Conservation (phyloP, 2,113 vertebrate species). For the Psophia crepitans region DNA sequence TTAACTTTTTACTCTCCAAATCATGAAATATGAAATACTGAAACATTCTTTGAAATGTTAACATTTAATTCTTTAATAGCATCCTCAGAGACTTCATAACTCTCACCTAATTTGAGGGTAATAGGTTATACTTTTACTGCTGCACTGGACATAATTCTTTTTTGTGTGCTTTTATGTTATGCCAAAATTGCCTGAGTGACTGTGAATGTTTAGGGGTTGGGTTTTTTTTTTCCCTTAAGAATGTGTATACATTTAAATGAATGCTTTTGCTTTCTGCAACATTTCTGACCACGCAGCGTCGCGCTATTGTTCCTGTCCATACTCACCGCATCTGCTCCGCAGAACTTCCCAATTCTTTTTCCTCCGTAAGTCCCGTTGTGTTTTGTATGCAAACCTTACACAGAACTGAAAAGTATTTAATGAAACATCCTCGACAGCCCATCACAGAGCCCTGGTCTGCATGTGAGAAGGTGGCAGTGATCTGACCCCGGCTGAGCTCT, state of each 20-base stretch:
- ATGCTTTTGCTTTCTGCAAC: not conserved
- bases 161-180: not conserved
- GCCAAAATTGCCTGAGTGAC: constrained; percentile 11
- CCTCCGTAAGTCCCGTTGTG: not conserved
- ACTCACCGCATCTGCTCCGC: not conserved
- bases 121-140: constrained; percentile 33
- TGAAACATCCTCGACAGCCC: not conserved
- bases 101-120: constrained; percentile 25
- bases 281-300: not conserved
- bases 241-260: not conserved
- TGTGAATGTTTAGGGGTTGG: not conserved
- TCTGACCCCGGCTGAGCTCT: not conserved
- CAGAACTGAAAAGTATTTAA: not conserved
- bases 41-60: not conserved
- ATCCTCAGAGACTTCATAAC: constrained; percentile 4
- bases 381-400: not conserved
- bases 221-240: not conserved
- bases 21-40: not conserved
- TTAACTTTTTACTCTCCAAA: constrained; percentile 19
- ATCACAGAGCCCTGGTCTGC: not conserved
- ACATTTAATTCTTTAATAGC: not conserved
- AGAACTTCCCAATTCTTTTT: not conserved
- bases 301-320: not conserved
- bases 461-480: not conserved
- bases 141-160: constrained; percentile 1